Conservation (phyloP, 2,797 vertebrate species). For the Euthynnus affinis region DNA sequence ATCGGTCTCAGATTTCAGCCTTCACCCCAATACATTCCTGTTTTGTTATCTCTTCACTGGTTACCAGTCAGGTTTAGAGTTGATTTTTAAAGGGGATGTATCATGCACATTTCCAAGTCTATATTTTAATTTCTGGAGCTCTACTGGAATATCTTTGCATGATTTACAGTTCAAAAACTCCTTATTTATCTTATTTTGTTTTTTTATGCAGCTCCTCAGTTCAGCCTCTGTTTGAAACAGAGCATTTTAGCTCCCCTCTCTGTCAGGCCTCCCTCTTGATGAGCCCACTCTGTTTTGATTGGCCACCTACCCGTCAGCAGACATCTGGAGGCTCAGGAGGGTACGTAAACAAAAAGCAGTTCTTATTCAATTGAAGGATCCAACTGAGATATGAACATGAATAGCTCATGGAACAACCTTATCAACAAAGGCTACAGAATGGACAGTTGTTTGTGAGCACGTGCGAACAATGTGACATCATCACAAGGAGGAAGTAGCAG, state of each 20-base stretch:
- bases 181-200: neutral
- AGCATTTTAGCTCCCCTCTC: neutral
- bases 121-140: neutral
- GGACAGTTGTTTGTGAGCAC: too few relatives aligned
- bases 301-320: neutral
- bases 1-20: too few relatives aligned
- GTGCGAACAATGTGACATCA: neutral
- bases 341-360: too few relatives aligned
- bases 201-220: neutral
- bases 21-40: too few relatives aligned
- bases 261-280: neutral
- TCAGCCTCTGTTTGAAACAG: neutral
- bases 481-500: neutral
- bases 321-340: neutral
- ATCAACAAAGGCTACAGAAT: too few relatives aligned
- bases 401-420: too few relatives aligned
- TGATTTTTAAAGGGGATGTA: too few relatives aligned
- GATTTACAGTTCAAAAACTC: neutral
- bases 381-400: too few relatives aligned
- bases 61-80: too few relatives aligned
- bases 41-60: too few relatives aligned
- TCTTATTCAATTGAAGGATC: neutral
- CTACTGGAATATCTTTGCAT: neutral
- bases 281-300: neutral
- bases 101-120: neutral